Base-by-base conservation (phyloP, 2,797 vertebrate genomes). In the Sus cebifrons region DNA sequence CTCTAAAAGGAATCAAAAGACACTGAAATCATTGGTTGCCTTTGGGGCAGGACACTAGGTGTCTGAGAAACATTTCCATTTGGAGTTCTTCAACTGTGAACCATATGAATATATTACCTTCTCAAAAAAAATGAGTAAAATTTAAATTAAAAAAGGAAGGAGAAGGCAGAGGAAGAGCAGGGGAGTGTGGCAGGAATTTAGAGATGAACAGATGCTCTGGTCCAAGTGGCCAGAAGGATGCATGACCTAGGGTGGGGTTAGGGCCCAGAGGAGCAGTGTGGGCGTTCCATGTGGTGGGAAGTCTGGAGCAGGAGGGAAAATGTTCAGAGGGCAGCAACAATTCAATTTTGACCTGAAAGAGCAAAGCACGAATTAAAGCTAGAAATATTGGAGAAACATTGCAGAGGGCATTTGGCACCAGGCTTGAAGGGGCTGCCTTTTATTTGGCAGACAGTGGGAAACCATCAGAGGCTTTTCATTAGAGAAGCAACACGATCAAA, bases 211-310 rank as follows among this genome's bases (percentile, higher is more conserved):
- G 15, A 71, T 74, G 18, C 15, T 67, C 65, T 32, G 14, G 6
- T 54, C 49, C 56, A n/a, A 32, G 17, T 16, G 27, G 36, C 86
- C 44, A 25, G 74, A 86, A 40, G 56, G 18, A 3, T 2, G 0
- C 14, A 1, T 36, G 10, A 0, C 12, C 21, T 17, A 6, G 23
- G 23, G 18, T 6, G 44, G 14, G 11, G 1, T 4, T 14, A 54
- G 18, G 20, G 32, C 15, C 4, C 14, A 27, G 15, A 21, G 25
- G 29, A 54, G 11, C 49, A 13, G 23, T 12, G 44, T 21, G 36
- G 18, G 14, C 5, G 1, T n/a, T 21, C 40, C 36, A 2, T 11
- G 15, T 25, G 23, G 3, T 9, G 5, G 25, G 2, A 84, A 65
- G 14, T 7, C 10, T 5, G 7, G 67, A 60, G 40, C 52, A 4